phyloP scores from a whole-genome alignment of 1,140 invertebrate species.

The Homalodisca vitripennis region DNA sequence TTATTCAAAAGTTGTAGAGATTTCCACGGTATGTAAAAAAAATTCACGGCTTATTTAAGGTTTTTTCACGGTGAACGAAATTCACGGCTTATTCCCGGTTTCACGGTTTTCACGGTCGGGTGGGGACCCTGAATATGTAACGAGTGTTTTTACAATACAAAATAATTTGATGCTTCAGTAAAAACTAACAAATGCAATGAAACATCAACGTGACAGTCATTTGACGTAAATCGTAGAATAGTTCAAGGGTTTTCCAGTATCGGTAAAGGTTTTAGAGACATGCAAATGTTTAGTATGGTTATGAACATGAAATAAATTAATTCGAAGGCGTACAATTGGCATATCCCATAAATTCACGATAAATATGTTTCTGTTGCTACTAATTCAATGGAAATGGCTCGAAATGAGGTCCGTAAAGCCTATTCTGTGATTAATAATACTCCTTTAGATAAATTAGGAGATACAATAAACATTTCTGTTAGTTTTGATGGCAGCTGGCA shows the following conservation, averaged over 20 bases:
- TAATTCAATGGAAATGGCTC: not conserved
- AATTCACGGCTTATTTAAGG: no score
- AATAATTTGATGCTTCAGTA: no score
- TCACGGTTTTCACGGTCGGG: no score
- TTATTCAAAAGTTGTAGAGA: no score
- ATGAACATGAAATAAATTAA: not conserved
- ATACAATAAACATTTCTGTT: no score
- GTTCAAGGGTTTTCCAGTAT: not conserved
- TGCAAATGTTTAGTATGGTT: not conserved
- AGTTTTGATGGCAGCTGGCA: no score
- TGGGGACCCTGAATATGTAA: not conserved
- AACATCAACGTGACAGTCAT: not conserved
- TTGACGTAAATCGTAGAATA: not conserved
- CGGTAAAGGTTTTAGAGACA: not conserved
- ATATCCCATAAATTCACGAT: not conserved
- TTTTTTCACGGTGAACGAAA: no score
- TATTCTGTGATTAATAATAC: not conserved
- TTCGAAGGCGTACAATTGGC: not conserved
- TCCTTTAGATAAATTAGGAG: not conserved
- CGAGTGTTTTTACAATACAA: no score
- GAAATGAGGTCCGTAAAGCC: not conserved
- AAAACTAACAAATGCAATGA: not conserved
- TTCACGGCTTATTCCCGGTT: no score
- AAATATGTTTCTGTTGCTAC: not conserved
- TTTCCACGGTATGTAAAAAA: no score